phyloP scores from a whole-genome alignment of 1,140 invertebrate species.

The Charaxes varanes region DNA sequence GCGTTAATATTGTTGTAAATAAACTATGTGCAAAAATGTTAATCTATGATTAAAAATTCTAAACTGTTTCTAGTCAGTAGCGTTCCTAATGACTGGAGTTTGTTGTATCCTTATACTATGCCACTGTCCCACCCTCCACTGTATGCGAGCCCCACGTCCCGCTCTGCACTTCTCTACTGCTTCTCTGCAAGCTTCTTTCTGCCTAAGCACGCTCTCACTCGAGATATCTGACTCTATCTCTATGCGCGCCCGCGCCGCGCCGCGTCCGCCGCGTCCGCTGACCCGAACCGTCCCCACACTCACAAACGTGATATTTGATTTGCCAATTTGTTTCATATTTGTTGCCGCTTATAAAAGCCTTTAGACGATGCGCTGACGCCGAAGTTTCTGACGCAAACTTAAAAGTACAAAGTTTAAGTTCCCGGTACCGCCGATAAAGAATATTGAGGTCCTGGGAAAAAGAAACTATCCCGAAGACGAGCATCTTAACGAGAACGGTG shows the following conservation, averaged over 20 bases:
- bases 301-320: slow-evolving; percentile 49
- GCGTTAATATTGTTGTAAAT: slow-evolving; percentile 27
- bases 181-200: slow-evolving; percentile 73
- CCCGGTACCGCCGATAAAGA: too few species aligned
- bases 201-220: slow-evolving; percentile 69
- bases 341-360: slow-evolving; percentile 63
- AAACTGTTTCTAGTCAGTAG: slow-evolving; percentile 55
- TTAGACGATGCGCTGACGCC: slow-evolving; percentile 51
- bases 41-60: slow-evolving; percentile 33
- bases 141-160: slow-evolving; percentile 68
- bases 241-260: slow-evolving; percentile 52
- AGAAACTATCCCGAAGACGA: too few species aligned
- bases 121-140: slow-evolving; percentile 58
- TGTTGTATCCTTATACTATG: slow-evolving; percentile 69
- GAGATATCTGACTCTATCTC: slow-evolving; percentile 49
- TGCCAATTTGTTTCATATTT: slow-evolving; percentile 53
- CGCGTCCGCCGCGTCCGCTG: slow-evolving; percentile 34
- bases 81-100: slow-evolving; percentile 57
- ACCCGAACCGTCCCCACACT: slow-evolving; percentile 50
- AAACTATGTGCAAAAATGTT: slow-evolving; percentile 28
- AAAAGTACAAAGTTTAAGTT: too few species aligned
- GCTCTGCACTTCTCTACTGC: slow-evolving; percentile 73
- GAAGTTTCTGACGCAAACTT: slow-evolving; percentile 10
- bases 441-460: too few species aligned
- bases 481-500: too few species aligned